Percentiles rank a stretch among this genome's conserved stretches.
Conservation (phyloP, 2,797 vertebrate genomes). For the Pseudochirops corinnae region DNA sequence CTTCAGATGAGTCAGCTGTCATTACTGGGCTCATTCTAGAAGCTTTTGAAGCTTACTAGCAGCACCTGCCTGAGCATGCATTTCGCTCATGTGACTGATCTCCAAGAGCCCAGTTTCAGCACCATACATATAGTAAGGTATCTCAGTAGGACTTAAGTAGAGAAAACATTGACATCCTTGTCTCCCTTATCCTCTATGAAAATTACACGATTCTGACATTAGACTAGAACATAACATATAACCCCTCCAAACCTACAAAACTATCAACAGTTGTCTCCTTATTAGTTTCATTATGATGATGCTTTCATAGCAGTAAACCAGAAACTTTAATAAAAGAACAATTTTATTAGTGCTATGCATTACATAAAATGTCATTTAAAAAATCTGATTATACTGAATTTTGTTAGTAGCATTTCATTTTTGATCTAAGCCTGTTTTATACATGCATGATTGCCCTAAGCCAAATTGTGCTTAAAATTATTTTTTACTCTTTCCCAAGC, state of each 20-base stretch:
- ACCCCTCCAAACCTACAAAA: not conserved
- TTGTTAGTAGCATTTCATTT: slow-evolving; percentile 11
- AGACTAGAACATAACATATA: not conserved
- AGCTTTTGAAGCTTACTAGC: not conserved
- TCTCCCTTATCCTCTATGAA: not conserved
- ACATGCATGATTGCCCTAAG: slow-evolving; percentile 1
- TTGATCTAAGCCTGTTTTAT: slow-evolving; percentile 39
- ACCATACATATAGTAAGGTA: not conserved
- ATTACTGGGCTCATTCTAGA: not conserved
- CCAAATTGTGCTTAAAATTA: slow-evolving; percentile 36
- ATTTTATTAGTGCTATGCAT: not conserved
- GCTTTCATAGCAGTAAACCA: not conserved
- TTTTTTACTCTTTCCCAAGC: slow-evolving; percentile 31
- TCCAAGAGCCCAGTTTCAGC: not conserved
- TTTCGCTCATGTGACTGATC: not conserved
- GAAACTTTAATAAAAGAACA: slow-evolving; percentile 32
- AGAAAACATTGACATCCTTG: not conserved
- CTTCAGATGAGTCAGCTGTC: not conserved
- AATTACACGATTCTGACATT: not conserved
- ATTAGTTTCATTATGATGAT: slow-evolving; percentile 29
- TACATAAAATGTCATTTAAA: not conserved
- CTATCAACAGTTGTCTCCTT: slow-evolving; percentile 14
- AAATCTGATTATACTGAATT: not conserved
- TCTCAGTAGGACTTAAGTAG: not conserved
- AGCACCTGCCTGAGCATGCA: not conserved